These are phyloP conservation scores for Spialia ferax DNA, from an alignment of 2,888 invertebrate genomes.

Conservation along the genomic window DNA sequence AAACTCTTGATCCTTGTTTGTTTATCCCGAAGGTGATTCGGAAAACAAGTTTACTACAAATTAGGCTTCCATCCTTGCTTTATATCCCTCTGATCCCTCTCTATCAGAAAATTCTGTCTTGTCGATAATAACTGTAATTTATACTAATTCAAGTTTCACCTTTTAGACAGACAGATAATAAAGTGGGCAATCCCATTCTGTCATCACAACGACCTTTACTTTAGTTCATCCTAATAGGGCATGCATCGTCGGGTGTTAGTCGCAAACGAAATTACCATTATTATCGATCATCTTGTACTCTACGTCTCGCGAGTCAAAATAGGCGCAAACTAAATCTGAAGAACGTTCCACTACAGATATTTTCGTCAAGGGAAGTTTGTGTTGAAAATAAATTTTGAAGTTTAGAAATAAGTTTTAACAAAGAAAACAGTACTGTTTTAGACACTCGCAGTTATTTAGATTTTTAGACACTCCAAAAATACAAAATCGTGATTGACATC, in stretches of 20 bases:
- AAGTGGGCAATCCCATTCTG: constrained; percentile 31
- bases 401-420: no score
- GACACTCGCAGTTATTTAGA: no score
- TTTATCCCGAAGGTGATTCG: neutral
- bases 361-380: neutral
- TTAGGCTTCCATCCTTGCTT: neutral
- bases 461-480: no score
- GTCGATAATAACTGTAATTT: neutral
- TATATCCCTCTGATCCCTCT: neutral
- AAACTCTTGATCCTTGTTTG: constrained; percentile 1
- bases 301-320: constrained; percentile 70
- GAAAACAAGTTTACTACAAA: neutral
- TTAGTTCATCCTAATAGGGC: constrained; percentile 68
- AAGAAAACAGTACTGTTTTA: no score
- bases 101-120: neutral
- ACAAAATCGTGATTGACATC: no score
- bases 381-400: no score
- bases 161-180: constrained; percentile 12
- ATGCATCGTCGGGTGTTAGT: constrained; percentile 74
- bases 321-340: constrained; percentile 69
- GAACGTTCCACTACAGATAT: constrained; percentile 2
- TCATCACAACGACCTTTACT: constrained; percentile 31
- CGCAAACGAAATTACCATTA: constrained; percentile 83
- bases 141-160: neutral
- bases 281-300: constrained; percentile 85